A percentile compares a stretch with the other conserved stretches of the same genome.
phyloP scores from a whole-genome alignment of 2,113 vertebrate species.

The Catharus minimus region DNA sequence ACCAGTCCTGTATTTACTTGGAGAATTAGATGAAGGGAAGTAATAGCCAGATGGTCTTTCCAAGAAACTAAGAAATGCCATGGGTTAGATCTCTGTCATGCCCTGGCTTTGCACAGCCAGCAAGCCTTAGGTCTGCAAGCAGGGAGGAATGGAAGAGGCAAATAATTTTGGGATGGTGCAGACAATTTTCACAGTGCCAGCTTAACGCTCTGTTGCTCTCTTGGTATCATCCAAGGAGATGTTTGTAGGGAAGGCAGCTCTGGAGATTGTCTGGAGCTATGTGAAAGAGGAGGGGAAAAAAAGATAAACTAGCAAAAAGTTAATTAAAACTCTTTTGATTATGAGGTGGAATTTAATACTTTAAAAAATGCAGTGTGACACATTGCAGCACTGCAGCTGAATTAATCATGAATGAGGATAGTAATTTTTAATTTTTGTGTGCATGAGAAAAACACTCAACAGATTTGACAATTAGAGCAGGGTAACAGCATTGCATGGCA shows the following conservation, averaged over 20 bases:
- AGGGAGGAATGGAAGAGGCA: background rate
- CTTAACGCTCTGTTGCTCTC: accelerated
- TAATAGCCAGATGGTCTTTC: background rate
- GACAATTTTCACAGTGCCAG: background rate
- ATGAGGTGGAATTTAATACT: constrained; percentile 72
- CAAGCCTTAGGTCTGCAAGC: background rate
- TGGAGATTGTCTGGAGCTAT: constrained; percentile 52
- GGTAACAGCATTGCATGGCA: constrained; percentile 66
- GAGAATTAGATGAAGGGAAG: background rate
- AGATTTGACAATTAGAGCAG: constrained; percentile 76
- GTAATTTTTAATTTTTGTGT: constrained; percentile 76
- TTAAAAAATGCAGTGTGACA: constrained; percentile 73
- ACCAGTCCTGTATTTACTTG: background rate
- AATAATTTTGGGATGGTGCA: background rate
- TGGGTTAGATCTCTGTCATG: background rate
- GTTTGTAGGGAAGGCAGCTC: background rate
- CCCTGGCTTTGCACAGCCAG: background rate
- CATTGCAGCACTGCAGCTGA: constrained; percentile 69
- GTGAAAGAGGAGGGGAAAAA: background rate
- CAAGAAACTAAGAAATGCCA: background rate
- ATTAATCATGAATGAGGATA: constrained; percentile 78
- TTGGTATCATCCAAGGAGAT: background rate
- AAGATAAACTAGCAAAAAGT: constrained; percentile 73
- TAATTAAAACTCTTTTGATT: constrained; percentile 76
- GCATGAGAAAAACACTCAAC: constrained; percentile 72